A percentile compares a stretch with the other conserved stretches of the same genome.
phyloP scores from a whole-genome alignment of 2,797 vertebrate genomes.

The Cossypha niveicapilla region DNA sequence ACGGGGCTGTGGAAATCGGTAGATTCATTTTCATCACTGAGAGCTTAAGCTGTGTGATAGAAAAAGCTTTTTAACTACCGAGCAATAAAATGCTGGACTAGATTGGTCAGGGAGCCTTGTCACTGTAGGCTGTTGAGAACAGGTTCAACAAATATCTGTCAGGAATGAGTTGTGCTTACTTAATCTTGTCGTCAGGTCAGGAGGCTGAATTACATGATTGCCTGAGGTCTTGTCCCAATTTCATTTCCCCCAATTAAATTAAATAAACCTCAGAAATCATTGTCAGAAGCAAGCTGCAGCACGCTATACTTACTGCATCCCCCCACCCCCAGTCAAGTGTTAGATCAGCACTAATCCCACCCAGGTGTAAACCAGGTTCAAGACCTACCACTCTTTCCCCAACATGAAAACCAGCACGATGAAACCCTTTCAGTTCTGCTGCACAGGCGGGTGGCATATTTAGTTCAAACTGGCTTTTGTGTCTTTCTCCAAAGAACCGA shows the following conservation, averaged over 20 bases:
- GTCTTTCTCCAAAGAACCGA: not conserved
- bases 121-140: conserved; percentile 24
- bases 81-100: not conserved
- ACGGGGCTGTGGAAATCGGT: fast-evolving
- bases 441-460: not conserved
- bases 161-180: conserved; percentile 40
- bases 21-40: conserved; percentile 17
- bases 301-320: not conserved
- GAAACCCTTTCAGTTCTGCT: not conserved
- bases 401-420: not conserved
- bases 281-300: not conserved
- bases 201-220: conserved; percentile 39
- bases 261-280: conserved; percentile 47
- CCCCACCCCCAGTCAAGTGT: not conserved
- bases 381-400: not conserved
- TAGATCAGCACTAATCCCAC: not conserved
- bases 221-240: conserved; percentile 7
- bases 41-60: not conserved
- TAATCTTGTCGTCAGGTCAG: conserved; percentile 31
- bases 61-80: not conserved
- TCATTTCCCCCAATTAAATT: conserved; percentile 52
- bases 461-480: not conserved
- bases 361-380: not conserved
- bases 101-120: conserved; percentile 11
- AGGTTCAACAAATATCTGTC: conserved; percentile 47